Percentiles rank a stretch among this genome's conserved stretches.
Conservation (phyloP, 2,888 invertebrate species). For the Ophioninae sp. region DNA sequence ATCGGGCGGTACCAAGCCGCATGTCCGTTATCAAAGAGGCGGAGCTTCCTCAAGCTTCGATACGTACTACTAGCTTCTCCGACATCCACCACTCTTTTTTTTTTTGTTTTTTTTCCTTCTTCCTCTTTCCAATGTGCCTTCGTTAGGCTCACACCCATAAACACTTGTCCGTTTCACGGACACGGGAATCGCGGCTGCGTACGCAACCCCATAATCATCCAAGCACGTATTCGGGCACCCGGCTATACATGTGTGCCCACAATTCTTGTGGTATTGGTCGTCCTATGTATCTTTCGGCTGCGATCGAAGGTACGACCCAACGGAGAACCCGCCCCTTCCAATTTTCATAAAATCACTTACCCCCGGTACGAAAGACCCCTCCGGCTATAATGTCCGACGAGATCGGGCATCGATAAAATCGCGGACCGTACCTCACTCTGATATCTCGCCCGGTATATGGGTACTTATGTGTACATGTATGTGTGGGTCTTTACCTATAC, state of each 20-base stretch:
- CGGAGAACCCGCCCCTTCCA: slow-evolving; percentile 60
- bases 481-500: not conserved
- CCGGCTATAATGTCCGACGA: slow-evolving; percentile 73
- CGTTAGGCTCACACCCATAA: not conserved
- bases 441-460: slow-evolving; percentile 64
- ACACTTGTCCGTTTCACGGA: not conserved
- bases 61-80: slow-evolving; percentile 9
- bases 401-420: slow-evolving; percentile 70
- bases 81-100: slow-evolving; percentile 1
- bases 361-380: slow-evolving; percentile 56
- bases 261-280: not conserved
- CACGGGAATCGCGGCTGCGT: not conserved
- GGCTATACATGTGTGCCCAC: not conserved
- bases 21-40: slow-evolving; percentile 50
- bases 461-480: slow-evolving; percentile 15
- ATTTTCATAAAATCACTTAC: slow-evolving; percentile 66
- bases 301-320: slow-evolving; percentile 45
- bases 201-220: not conserved
- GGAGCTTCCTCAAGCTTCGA: slow-evolving; percentile 40
- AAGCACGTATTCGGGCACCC: not conserved
- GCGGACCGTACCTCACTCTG: slow-evolving; percentile 68
- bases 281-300: slow-evolving; percentile 28
- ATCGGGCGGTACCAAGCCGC: slow-evolving; percentile 51
- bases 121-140: slow-evolving; percentile 1
- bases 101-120: not conserved